Percentiles rank a stretch among this genome's conserved stretches.
phyloP scores from a whole-genome alignment of 2,797 vertebrate genomes.

The Muscicapa comitata region DNA sequence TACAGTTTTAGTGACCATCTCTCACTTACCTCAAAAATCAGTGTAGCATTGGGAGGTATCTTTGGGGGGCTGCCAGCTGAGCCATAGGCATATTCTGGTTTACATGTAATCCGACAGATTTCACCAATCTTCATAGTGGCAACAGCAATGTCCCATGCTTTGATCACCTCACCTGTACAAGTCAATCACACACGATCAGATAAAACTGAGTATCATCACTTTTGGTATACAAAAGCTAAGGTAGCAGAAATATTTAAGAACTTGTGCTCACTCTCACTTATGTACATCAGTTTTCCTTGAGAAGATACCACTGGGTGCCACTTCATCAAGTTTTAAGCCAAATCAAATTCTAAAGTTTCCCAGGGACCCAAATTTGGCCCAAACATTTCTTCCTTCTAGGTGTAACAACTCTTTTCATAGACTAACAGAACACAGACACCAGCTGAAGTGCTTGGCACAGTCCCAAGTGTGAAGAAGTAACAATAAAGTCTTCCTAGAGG shows the following conservation, averaged over 20 bases:
- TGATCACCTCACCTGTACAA: conserved; percentile 90
- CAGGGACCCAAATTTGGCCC: not conserved
- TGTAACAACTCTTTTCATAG: not conserved
- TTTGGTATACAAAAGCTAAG: not conserved
- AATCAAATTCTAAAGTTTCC: not conserved
- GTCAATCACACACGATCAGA: not conserved
- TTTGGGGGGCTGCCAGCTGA: conserved; percentile 93
- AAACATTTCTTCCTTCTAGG: not conserved
- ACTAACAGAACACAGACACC: not conserved
- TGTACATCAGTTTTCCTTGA: not conserved
- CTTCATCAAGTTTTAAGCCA: not conserved
- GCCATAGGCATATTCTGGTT: conserved; percentile 94
- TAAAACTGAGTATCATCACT: not conserved
- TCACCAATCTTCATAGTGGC: conserved; percentile 94
- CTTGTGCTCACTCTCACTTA: not conserved
- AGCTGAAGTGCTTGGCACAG: not conserved
- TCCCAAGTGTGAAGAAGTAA: not conserved
- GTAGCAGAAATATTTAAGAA: not conserved
- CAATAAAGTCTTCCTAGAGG: not conserved
- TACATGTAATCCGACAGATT: conserved; percentile 89
- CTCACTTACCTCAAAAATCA: conserved; percentile 90
- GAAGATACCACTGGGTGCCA: too few relatives aligned
- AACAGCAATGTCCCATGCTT: conserved; percentile 95
- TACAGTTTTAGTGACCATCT: not conserved
- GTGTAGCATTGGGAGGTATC: conserved; percentile 88